Percentiles rank a stretch among this genome's conserved stretches.
Evolutionary conservation across 2,888 invertebrate genomes (phyloP).

Genomic region (Nemoura dubitans): DNA sequence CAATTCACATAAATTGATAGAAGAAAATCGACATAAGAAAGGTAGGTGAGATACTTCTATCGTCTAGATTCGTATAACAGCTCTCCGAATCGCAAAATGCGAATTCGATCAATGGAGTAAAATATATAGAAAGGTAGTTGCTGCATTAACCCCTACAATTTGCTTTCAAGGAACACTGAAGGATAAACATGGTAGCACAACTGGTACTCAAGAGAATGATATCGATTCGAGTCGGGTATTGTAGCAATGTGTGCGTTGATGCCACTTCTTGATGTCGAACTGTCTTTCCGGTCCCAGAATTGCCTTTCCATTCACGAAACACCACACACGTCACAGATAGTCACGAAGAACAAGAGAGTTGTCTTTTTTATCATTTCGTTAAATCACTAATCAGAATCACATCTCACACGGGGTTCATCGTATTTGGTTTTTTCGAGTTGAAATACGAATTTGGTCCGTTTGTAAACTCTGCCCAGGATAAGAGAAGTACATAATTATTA

Average conservation of each 20-base stretch:
- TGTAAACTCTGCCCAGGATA: conserved; percentile 26
- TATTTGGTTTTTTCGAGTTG: background rate
- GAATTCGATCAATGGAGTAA: background rate
- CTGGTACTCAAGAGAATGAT: background rate
- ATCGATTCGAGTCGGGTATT: background rate
- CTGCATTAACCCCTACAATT: background rate
- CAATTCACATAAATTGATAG: background rate
- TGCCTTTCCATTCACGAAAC: background rate
- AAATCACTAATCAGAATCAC: conserved; percentile 26
- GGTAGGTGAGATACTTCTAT: background rate
- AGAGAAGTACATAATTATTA: background rate
- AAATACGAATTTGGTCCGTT: conserved; percentile 37
- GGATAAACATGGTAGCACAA: background rate
- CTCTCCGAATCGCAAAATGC: background rate
- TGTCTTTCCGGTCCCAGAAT: background rate
- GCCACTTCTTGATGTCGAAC: background rate
- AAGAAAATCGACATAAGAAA: background rate
- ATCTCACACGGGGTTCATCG: conserved; percentile 31
- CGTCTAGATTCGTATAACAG: background rate
- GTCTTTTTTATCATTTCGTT: conserved; percentile 19
- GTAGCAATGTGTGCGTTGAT: background rate
- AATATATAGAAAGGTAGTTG: background rate
- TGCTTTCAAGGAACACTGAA: background rate
- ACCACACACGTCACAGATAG: background rate
- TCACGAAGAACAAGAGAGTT: background rate